Conservation (phyloP, 1,140 invertebrate genomes). For the Drosophila pectinifera region DNA sequence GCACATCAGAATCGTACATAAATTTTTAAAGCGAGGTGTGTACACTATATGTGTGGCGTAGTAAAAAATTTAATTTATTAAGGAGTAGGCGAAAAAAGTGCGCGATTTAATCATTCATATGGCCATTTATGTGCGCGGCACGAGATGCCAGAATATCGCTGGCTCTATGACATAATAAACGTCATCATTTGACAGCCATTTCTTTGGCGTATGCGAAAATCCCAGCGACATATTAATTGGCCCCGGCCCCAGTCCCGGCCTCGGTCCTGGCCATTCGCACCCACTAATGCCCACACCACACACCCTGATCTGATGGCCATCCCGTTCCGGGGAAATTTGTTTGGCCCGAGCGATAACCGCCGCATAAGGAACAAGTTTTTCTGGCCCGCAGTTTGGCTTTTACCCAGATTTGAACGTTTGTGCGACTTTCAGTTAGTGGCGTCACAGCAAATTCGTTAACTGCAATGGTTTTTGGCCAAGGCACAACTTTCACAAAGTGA, state of each 20-base stretch:
- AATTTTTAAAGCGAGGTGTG: constrained; percentile 60
- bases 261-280: constrained; percentile 12
- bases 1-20: constrained; percentile 73
- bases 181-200: constrained; percentile 60
- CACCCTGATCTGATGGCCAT: neutral
- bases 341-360: constrained; percentile 30
- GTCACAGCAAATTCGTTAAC: constrained; percentile 74
- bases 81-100: constrained; percentile 22
- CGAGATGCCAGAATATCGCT: constrained; percentile 31
- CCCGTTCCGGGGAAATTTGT: constrained; percentile 7
- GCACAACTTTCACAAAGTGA: constrained; percentile 79
- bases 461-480: constrained; percentile 67
- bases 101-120: constrained; percentile 65
- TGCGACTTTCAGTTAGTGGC: constrained; percentile 38
- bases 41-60: constrained; percentile 8
- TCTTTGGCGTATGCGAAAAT: constrained; percentile 40
- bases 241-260: neutral
- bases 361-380: constrained; percentile 46
- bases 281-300: neutral
- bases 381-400: constrained; percentile 42
- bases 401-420: constrained; percentile 52
- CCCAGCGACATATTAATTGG: constrained; percentile 61
- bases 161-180: constrained; percentile 66
- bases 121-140: constrained; percentile 59
- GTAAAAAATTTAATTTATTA: constrained; percentile 61